Evolutionary conservation across 2,888 invertebrate genomes (phyloP).

Genomic region (Sinotaia quadrata): DNA sequence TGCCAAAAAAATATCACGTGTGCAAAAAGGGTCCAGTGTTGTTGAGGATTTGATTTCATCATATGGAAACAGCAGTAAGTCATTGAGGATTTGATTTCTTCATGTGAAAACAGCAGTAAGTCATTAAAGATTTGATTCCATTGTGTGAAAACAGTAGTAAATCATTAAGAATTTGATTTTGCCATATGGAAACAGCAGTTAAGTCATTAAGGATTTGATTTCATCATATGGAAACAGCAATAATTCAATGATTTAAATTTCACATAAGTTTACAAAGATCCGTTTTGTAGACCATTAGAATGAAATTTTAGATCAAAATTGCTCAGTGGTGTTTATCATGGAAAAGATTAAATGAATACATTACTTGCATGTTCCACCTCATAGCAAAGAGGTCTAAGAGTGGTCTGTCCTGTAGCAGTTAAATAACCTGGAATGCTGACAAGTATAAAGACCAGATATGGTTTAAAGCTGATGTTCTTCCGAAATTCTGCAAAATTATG

Average conservation of each 20-base stretch:
- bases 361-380: too few species aligned
- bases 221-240: conserved; percentile 43
- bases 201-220: conserved; percentile 42
- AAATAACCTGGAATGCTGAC: too few species aligned
- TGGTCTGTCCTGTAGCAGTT: too few species aligned
- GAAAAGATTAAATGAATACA: too few species aligned
- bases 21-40: conserved; percentile 44
- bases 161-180: conserved; percentile 41
- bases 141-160: conserved; percentile 47
- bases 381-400: too few species aligned
- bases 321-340: too few species aligned
- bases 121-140: conserved; percentile 40
- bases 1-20: conserved; percentile 51
- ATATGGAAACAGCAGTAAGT: conserved; percentile 46
- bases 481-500: too few species aligned
- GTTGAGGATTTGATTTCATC: conserved; percentile 49
- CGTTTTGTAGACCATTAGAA: too few species aligned
- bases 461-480: too few species aligned
- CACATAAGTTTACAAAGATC: too few species aligned
- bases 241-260: conserved; percentile 26
- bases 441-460: too few species aligned
- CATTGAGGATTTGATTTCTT: conserved; percentile 40
- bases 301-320: too few species aligned
- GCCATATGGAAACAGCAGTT: conserved; percentile 45
- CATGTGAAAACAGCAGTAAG: conserved; percentile 47